phyloP scores from a whole-genome alignment of 2,797 vertebrate species.

The Menidia menidia region DNA sequence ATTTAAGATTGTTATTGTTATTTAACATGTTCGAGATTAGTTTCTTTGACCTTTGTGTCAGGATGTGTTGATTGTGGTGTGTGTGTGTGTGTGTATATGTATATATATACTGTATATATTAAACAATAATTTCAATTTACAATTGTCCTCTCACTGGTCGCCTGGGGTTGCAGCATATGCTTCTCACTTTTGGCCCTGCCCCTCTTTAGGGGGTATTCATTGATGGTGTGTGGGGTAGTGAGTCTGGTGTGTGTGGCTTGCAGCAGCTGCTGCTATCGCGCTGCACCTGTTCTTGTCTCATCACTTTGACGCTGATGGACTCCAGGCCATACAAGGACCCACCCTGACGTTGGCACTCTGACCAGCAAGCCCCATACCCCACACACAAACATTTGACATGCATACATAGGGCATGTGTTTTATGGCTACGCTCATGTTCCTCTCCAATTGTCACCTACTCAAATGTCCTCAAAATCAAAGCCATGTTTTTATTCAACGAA shows the following conservation, averaged over 20 bases:
- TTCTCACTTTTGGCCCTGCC: conserved; percentile 10
- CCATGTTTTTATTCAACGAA: too few species aligned
- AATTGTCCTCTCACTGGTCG: conserved; percentile 5
- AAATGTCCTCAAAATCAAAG: neutral
- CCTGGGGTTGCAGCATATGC: conserved; percentile 25
- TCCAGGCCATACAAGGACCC: conserved; percentile 78
- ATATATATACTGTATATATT: too few species aligned
- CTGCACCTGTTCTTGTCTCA: conserved; percentile 85
- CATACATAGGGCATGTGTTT: conserved; percentile 2
- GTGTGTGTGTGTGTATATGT: too few species aligned
- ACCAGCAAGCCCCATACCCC: conserved; percentile 34
- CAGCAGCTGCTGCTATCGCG: conserved; percentile 76
- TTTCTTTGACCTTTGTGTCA: neutral
- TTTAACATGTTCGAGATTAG: neutral
- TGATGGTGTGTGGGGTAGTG: conserved; percentile 30
- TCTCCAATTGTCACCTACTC: conserved; percentile 2
- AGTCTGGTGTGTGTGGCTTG: conserved; percentile 47
- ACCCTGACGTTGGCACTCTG: conserved; percentile 61
- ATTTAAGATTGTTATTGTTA: neutral
- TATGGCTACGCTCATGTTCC: conserved; percentile 11
- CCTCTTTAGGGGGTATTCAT: conserved; percentile 51
- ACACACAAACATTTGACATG: conserved; percentile 6
- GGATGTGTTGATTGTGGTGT: neutral
- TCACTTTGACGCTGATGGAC: conserved; percentile 79
- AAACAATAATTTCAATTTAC: too few species aligned